These are phyloP conservation scores for Brenthis hecate DNA, from an alignment of 2,888 invertebrate species.

Conservation along the genomic window DNA sequence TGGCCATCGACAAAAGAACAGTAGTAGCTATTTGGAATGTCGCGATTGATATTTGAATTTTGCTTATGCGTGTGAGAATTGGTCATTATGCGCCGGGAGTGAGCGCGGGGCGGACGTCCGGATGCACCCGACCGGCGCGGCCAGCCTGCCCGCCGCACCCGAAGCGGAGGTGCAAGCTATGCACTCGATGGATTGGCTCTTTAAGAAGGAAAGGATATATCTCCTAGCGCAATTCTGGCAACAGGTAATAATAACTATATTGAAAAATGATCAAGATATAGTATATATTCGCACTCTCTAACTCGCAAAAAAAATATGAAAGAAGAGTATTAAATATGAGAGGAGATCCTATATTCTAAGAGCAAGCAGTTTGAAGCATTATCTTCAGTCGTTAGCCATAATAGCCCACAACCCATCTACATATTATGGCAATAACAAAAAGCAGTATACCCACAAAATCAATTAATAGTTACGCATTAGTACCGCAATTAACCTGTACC, in stretches of 20 bases:
- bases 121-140: slow-evolving; percentile 89
- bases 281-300: too few species aligned
- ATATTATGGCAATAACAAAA: slow-evolving; percentile 34
- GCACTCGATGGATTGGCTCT: slow-evolving; percentile 98
- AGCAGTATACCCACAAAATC: slow-evolving; percentile 57
- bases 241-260: slow-evolving; percentile 85
- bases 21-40: slow-evolving; percentile 42
- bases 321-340: too few species aligned
- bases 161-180: slow-evolving; percentile 96
- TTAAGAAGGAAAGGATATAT: slow-evolving; percentile 97
- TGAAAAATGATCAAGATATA: not conserved
- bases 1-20: slow-evolving; percentile 53
- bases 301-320: too few species aligned
- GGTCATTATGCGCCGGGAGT: slow-evolving; percentile 67
- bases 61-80: slow-evolving; percentile 45
- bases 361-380: slow-evolving; percentile 17
- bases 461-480: slow-evolving; percentile 68
- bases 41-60: slow-evolving; percentile 50
- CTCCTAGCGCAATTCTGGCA: slow-evolving; percentile 97
- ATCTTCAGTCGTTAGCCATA: slow-evolving; percentile 33
- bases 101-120: slow-evolving; percentile 73
- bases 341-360: not conserved
- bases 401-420: slow-evolving; percentile 23
- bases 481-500: slow-evolving; percentile 51
- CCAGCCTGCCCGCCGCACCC: slow-evolving; percentile 89